Conservation (phyloP, 2,113 vertebrate genomes). For the Siniperca knerii region DNA sequence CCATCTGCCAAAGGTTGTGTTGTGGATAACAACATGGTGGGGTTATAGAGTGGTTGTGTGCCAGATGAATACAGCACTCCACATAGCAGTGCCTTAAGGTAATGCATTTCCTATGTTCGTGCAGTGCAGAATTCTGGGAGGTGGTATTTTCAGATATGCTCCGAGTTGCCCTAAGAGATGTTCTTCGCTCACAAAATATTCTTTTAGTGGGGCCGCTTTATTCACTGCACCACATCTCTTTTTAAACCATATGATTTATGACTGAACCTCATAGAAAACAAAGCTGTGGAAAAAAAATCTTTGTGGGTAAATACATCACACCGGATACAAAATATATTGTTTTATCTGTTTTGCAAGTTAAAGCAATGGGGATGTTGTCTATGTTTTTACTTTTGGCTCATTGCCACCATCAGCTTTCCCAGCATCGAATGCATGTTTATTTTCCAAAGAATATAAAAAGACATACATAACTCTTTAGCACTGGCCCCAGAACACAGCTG, state of each 20-base stretch:
- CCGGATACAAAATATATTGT: slow-evolving; percentile 17
- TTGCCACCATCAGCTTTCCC: neutral
- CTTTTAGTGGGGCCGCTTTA: slow-evolving; percentile 37
- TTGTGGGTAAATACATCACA: slow-evolving; percentile 30
- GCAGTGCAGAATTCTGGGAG: slow-evolving; percentile 50
- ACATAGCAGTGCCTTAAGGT: slow-evolving; percentile 53
- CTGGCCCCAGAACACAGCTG: slow-evolving; percentile 1
- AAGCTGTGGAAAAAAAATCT: slow-evolving; percentile 40
- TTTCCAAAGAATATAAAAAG: slow-evolving; percentile 19
- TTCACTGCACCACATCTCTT: slow-evolving; percentile 54
- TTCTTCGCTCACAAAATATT: slow-evolving; percentile 63
- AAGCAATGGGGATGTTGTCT: neutral
- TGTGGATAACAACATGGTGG: neutral
- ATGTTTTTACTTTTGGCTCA: slow-evolving; percentile 21
- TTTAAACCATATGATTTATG: slow-evolving; percentile 62
- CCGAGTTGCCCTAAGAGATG: slow-evolving; percentile 56
- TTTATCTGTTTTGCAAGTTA: slow-evolving; percentile 16
- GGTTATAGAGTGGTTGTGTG: slow-evolving; percentile 26
- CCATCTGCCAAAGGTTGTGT: slow-evolving; percentile 11
- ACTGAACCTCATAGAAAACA: slow-evolving; percentile 38
- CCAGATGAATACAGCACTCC: slow-evolving; percentile 34
- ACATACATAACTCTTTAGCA: neutral
- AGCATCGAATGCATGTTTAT: neutral
- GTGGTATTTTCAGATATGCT: slow-evolving; percentile 63
- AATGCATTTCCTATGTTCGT: slow-evolving; percentile 57